Evolutionary conservation across 2,113 vertebrate species (phyloP).

Genomic region (Paramormyrops kingsleyae): DNA sequence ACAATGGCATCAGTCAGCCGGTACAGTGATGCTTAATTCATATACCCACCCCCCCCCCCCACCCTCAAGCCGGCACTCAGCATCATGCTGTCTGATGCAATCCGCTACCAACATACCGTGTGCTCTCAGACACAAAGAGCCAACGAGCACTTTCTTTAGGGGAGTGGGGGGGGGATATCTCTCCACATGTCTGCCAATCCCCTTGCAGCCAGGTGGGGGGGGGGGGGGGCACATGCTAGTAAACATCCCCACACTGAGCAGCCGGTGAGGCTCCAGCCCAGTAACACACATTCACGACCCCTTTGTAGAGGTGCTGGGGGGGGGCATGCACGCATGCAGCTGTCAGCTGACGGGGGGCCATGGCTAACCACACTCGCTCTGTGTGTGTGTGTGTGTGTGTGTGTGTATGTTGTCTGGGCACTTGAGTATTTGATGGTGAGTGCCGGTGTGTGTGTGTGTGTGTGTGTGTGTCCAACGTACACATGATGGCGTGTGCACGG

Average conservation of each 20-base stretch:
- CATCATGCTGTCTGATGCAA: conserved; percentile 36
- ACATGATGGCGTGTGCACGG: neutral
- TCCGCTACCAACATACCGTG: conserved; percentile 37
- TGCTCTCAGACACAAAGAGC: conserved; percentile 28
- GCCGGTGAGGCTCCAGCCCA: neutral
- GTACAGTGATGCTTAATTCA: conserved; percentile 31
- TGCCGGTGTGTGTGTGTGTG: too few relatives aligned
- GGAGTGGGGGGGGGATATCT: neutral
- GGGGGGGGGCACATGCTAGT: neutral
- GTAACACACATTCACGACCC: neutral
- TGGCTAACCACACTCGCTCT: neutral
- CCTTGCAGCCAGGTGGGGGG: neutral
- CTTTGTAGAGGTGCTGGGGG: neutral
- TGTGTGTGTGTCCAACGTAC: neutral
- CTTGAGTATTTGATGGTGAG: too few relatives aligned
- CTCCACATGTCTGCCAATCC: conserved; percentile 4
- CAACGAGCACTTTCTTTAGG: neutral
- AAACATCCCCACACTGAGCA: neutral
- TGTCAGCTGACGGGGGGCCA: neutral
- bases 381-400: neutral
- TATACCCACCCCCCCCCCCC: neutral
- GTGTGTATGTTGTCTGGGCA: too few relatives aligned
- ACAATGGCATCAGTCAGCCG: conserved; percentile 26
- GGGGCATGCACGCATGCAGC: neutral
- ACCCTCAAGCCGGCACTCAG: neutral